Conservation (phyloP, 2,888 invertebrate species). For the Parnassius apollo region DNA sequence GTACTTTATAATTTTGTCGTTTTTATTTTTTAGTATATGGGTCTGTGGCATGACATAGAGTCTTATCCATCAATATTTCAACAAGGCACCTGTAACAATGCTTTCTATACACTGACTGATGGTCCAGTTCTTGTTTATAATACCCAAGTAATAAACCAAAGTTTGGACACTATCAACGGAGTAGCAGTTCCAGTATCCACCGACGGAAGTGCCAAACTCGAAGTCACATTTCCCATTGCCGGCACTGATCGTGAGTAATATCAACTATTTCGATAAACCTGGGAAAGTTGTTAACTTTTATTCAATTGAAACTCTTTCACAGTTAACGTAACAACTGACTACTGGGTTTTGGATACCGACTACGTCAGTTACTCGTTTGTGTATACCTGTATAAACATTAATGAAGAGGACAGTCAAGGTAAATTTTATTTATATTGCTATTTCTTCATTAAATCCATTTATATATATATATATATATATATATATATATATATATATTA, state of each 20-base stretch:
- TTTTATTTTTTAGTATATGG: constrained; percentile 48
- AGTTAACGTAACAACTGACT: constrained; percentile 44
- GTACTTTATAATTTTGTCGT: too few species aligned
- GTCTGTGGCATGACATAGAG: constrained; percentile 59
- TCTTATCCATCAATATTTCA: constrained; percentile 54
- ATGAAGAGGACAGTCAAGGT: constrained; percentile 59
- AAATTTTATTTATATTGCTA: constrained; percentile 17
- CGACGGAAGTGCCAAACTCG: constrained; percentile 80
- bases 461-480: too few species aligned
- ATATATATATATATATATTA: too few species aligned
- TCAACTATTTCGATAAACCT: background rate
- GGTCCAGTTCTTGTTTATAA: constrained; percentile 48
- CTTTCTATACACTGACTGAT: constrained; percentile 48
- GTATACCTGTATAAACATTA: constrained; percentile 82
- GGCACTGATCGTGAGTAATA: constrained; percentile 47
- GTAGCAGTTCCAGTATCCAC: constrained; percentile 55
- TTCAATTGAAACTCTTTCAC: constrained; percentile 27
- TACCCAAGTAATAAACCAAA: constrained; percentile 65
- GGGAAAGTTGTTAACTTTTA: background rate
- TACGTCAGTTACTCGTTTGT: constrained; percentile 82
- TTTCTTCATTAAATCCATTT: too few species aligned
- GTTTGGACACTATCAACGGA: constrained; percentile 74
- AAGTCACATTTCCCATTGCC: constrained; percentile 81
- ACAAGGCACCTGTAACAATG: constrained; percentile 57
- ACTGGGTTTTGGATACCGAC: constrained; percentile 78